Evolutionary conservation across 2,113 vertebrate species (phyloP), one percentile per base, ranked within the genome.

Genomic region (Hystrix brachyura): DNA sequence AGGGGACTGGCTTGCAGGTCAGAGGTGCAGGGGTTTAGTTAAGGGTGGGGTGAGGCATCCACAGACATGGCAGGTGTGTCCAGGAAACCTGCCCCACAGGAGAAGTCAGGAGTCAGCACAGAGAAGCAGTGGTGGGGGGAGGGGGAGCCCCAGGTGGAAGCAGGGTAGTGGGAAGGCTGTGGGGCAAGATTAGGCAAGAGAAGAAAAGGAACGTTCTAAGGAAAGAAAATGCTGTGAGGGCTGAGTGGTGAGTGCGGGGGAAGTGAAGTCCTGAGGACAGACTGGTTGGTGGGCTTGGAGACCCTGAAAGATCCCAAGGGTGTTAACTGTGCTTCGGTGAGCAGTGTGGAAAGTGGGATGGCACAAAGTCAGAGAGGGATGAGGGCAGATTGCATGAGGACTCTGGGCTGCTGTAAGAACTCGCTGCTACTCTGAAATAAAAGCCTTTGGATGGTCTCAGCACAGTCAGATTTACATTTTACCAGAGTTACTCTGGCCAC

Each of bases 311-410:
- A 71, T 43, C 57, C 43, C 38, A 2, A 7, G 27, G 32, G 55
- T 17, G 1, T 55, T 34, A 4, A 6, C 21, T 25, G 62, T 2
- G 34, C 72, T 1, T 5, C n/a, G 18, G 53, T 0, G 0, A 48
- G 71, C 9, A 1, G 25, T 4, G 0, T 7, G 55, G 48, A 27
- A n/a, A 34, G 4, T 13, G 18, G 34, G 32, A 43, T 2, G 46
- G 51, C 13, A 4, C 5, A 12, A 76, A 29, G 72, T 67, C 84
- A 10, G 51, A 53, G 46, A 57, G 57, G 86, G 15, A 4, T 0
- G 1, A 29, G 46, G 46, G 11, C 9, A 32, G 7, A 25, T n/a
- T 25, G 6, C 14, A 0, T 1, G 29, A 64, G 17, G 32, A 27
- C n/a, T 14, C 48, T 23, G 72, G 25, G 57, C 23, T 32, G n/a